Conservation (phyloP, 1,140 invertebrate species). For the Trissolcus basalis region DNA sequence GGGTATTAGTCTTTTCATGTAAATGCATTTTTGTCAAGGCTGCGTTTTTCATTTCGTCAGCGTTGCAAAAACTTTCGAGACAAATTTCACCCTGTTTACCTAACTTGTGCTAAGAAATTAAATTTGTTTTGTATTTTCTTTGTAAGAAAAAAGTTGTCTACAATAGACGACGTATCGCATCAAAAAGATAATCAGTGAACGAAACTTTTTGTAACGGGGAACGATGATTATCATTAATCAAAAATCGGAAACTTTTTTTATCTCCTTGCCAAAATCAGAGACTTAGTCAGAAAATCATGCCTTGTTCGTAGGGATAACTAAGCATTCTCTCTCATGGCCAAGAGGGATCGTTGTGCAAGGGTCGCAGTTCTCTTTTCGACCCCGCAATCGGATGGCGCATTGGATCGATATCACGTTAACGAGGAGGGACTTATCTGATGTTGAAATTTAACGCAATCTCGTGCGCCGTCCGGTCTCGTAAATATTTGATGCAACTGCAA, state of each 20-base stretch:
- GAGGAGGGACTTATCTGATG: conserved; percentile 58
- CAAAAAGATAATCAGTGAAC: no score
- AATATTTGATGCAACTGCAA: no score
- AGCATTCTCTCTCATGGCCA: conserved; percentile 1
- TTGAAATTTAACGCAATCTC: conserved; percentile 29
- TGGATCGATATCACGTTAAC: conserved; percentile 65
- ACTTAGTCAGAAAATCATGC: conserved; percentile 12
- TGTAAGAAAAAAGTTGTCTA: no score
- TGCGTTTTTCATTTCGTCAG: no score
- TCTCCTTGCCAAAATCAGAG: conserved; percentile 11
- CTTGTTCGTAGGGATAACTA: conserved; percentile 5
- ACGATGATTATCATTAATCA: conserved; percentile 17
- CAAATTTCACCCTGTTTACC: no score
- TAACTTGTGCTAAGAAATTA: no score
- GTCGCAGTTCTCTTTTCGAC: conserved; percentile 29
- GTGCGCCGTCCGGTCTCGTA: background rate
- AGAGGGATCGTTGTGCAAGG: conserved; percentile 12
- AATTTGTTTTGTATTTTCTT: no score
- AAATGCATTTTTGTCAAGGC: no score
- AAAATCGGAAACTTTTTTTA: conserved; percentile 8
- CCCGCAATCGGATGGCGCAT: conserved; percentile 57
- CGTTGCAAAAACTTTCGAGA: no score
- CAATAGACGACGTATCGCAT: no score
- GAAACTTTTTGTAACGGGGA: no score
- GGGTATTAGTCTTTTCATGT: conserved; percentile 19